Evolutionary conservation across 1,140 invertebrate genomes (phyloP), one percentile per base, ranked within the genome.

Genomic region (Cotesia vestalis): DNA sequence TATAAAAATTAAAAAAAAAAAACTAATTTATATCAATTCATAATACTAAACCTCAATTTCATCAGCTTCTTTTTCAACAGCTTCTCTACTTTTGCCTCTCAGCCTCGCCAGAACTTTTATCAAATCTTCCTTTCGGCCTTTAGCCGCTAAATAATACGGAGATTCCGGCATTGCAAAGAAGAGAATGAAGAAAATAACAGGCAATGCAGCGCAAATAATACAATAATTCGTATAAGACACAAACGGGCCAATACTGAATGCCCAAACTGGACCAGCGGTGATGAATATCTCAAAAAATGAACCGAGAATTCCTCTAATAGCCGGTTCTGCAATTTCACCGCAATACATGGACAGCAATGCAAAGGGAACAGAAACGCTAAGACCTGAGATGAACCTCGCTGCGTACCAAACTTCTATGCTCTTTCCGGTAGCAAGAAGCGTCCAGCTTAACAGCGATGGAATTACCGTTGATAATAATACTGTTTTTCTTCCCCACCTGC

Each of bases 301-400:
- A 8, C 94, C 94, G 0, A 96, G 84, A 1, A 92, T 89, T 11
- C 95, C 95, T 76, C 96, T 88, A 0, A 93, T 81, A 80, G 77
- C 90, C 85, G 84, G 91, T 89, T 95, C 94, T 2, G 94, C 92
- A 55, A 96, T 95, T 87, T 96, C 95, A 34, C 94, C 94, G 71
- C 94, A 90, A 82, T 96, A 97, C 89, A 96, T 93, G 0, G 95
- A 94, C 3, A 92, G 88, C n/a, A 91, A 89, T 0, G 94, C 92
- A 82, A 94, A 95, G 0, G 92, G 87, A 76, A 93, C 89, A 1
- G 94, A 93, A 1, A 93, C 88, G 4, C 89, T 90, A 8, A 95
- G 79, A 14, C 95, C 95, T 78, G 90, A 90, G 51, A 93, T 80
- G 40, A 94, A 85, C 53, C 93, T 86, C 4, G 90, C 91, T 0